Evolutionary conservation across 2,888 invertebrate species (phyloP), one percentile per base, ranked within the genome.

Genomic region (Apoderus coryli): DNA sequence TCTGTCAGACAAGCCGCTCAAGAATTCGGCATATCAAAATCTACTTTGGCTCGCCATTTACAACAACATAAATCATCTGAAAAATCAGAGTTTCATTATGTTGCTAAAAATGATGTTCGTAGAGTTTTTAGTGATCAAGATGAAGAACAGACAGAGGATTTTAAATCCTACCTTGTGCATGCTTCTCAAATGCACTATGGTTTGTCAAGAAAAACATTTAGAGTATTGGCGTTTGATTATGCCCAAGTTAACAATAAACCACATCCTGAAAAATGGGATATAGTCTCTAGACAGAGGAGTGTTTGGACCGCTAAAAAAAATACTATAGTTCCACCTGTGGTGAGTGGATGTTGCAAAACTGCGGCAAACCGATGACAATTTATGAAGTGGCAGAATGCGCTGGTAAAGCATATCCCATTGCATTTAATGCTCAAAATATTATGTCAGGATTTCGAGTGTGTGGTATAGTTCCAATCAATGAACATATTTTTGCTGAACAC

Each of bases 391-490:
- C 27, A 3, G 30, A 31, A 25, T 15, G 19, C 16, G 31, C 27
- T 4, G 33, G 32, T 9, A 30, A 31, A 14, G 25, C 36, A 16
- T 36, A 15, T 33, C 34, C 33, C 14, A 12, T 13, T 7, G 37
- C 40, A 15, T 37, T 39, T 22, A 39, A 33, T 3, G n/a, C 35
- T 10, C 6, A 10, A 5, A 40, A 41, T 26, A 41, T 38, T 25
- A 14, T 15, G 22, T 11, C 27, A 10, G 36, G 34, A 16, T 38
- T 40, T 30, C 14, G 14, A 27, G 32, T 28, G 22, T 24, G 25
- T 11, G 35, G 29, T 27, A 29, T 36, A 13, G 25, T 24, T 29
- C 29, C 34, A 4, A 9, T 34, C 4, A 34, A 38, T 24, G 27
- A 26, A 32, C 16, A 33, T 23, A 33, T 33, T 12, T 38, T 37